phyloP scores from a whole-genome alignment of 2,888 invertebrate genomes.

The Nudaria mundana region DNA sequence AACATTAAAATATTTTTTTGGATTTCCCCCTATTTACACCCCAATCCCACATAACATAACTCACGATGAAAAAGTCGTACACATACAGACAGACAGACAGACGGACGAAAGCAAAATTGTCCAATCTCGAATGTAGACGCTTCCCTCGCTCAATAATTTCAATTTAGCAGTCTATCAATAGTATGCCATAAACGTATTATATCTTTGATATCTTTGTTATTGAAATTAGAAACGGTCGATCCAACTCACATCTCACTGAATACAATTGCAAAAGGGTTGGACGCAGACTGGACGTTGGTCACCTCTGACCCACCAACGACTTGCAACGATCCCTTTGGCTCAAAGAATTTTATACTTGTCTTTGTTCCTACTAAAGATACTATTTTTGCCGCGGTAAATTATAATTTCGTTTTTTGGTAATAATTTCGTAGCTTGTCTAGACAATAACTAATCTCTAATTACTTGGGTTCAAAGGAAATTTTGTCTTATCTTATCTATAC shows the following conservation, averaged over 20 bases:
- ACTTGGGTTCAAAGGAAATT: neutral
- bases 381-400: neutral
- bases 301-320: constrained; percentile 72
- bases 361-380: neutral
- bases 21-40: no score
- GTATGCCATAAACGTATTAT: constrained; percentile 1
- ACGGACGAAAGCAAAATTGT: no score
- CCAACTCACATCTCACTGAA: constrained; percentile 27
- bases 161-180: no score
- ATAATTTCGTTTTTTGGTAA: neutral
- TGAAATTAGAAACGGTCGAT: constrained; percentile 30
- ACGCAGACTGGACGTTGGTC: constrained; percentile 57
- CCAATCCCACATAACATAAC: no score
- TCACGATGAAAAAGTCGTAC: no score
- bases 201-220: constrained; percentile 22
- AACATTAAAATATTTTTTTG: no score
- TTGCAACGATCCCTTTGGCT: constrained; percentile 19
- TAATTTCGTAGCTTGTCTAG: neutral
- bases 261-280: constrained; percentile 64
- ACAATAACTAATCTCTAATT: neutral
- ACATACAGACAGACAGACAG: no score
- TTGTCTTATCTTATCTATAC: no score
- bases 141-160: no score
- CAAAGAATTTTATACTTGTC: neutral
- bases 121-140: no score